A percentile compares a stretch with the other conserved stretches of the same genome.
Conservation (phyloP, 1,140 invertebrate genomes). For the Drosophila burlai region DNA sequence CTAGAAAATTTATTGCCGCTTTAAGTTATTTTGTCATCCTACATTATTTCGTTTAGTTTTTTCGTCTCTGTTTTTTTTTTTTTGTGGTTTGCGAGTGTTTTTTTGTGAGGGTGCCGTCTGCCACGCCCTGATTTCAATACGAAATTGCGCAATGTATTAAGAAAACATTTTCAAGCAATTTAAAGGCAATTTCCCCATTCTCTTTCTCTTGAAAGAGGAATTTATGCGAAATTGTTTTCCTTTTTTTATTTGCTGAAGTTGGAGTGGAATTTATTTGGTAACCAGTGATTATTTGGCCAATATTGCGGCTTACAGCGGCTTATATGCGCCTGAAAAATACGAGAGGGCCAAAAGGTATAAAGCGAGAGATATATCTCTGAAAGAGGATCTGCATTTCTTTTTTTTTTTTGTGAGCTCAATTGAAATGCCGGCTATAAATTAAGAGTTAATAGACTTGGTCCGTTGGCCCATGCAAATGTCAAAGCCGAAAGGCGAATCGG, state of each 20-base stretch:
- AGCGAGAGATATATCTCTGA: constrained; percentile 25
- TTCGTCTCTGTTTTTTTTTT: constrained; percentile 3
- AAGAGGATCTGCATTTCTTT: constrained; percentile 5
- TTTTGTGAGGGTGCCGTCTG: constrained; percentile 18
- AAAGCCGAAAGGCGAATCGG: constrained; percentile 26
- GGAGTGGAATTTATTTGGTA: constrained; percentile 29
- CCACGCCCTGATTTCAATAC: constrained; percentile 53
- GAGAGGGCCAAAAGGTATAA: constrained; percentile 25
- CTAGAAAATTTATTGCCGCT: constrained; percentile 61
- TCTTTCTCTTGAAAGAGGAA: not conserved
- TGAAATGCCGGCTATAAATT: constrained; percentile 59
- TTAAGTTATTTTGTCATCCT: constrained; percentile 69
- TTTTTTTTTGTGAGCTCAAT: constrained; percentile 12
- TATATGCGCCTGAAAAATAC: constrained; percentile 37
- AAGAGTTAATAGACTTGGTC: constrained; percentile 61
- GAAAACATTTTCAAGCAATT: constrained; percentile 65
- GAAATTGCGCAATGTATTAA: constrained; percentile 65
- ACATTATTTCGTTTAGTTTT: constrained; percentile 64
- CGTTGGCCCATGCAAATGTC: constrained; percentile 56
- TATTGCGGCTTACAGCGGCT: constrained; percentile 52
- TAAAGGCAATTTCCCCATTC: constrained; percentile 49
- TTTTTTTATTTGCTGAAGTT: constrained; percentile 9
- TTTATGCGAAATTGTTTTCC: constrained; percentile 52
- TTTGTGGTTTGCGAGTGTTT: constrained; percentile 5
- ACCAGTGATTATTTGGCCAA: constrained; percentile 51